phyloP scores from a whole-genome alignment of 2,113 vertebrate genomes.

The Scomber colias region DNA sequence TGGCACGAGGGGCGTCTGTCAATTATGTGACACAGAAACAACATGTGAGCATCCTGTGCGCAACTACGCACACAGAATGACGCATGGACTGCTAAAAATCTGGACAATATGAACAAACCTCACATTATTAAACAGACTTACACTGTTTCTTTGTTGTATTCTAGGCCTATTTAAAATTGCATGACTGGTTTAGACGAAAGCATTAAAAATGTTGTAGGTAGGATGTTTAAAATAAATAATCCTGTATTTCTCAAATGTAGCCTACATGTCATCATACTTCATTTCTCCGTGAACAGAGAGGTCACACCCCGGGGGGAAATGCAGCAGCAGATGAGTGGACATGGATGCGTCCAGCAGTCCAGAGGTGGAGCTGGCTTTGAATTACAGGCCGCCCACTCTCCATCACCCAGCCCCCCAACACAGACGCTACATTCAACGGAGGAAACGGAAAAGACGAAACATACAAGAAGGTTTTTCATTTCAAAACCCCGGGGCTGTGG shows the following conservation, averaged over 20 bases:
- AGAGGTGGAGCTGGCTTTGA: slow-evolving; percentile 73
- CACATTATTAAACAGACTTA: background rate
- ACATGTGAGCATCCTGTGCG: slow-evolving; percentile 42
- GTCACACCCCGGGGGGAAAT: background rate
- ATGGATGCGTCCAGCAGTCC: slow-evolving; percentile 14
- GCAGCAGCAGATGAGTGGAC: slow-evolving; percentile 11
- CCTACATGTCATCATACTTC: background rate
- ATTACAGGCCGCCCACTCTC: slow-evolving; percentile 67
- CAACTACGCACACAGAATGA: slow-evolving; percentile 52
- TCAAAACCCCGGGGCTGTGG: slow-evolving; percentile 76
- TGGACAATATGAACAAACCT: background rate
- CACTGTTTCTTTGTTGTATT: background rate
- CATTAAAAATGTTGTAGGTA: too few relatives aligned
- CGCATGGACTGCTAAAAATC: slow-evolving; percentile 12
- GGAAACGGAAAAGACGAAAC: slow-evolving; percentile 87
- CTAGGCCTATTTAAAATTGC: too few relatives aligned
- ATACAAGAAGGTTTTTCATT: slow-evolving; percentile 74
- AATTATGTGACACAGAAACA: slow-evolving; percentile 18
- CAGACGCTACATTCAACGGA: slow-evolving; percentile 67
- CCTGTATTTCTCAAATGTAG: too few relatives aligned
- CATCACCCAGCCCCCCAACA: slow-evolving; percentile 60
- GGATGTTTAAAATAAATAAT: too few relatives aligned
- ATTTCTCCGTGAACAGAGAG: background rate
- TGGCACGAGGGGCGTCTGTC: slow-evolving; percentile 34
- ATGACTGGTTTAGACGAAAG: too few relatives aligned